These are phyloP conservation scores for Grapholita molesta DNA, from an alignment of 1,140 invertebrate species.

Conservation along the genomic window DNA sequence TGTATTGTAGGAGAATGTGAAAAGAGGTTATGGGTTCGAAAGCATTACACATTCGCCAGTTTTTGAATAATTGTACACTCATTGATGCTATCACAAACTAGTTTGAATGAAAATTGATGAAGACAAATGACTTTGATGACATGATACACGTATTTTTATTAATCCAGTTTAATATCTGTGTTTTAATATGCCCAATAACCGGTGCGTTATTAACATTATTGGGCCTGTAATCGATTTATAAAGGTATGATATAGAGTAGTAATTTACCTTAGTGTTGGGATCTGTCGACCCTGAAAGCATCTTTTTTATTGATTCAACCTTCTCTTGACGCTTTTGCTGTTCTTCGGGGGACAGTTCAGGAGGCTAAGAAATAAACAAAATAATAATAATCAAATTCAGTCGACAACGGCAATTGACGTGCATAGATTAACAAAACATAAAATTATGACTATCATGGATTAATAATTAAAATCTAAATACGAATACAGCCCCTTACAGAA, in stretches of 20 bases:
- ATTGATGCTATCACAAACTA: not conserved
- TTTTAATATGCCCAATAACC: not conserved
- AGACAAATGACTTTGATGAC: not conserved
- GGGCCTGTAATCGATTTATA: not conserved
- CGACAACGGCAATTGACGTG: too few species aligned
- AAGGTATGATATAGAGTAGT: not conserved
- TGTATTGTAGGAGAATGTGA: not conserved
- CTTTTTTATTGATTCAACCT: constrained; percentile 94
- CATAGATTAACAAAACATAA: too few species aligned
- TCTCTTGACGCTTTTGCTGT: constrained; percentile 87
- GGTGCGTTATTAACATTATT: not conserved
- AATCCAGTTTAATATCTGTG: not conserved
- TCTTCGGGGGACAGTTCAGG: constrained; percentile 90
- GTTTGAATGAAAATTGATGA: not conserved
- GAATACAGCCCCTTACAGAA: too few species aligned
- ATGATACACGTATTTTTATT: not conserved
- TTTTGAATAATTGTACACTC: not conserved
- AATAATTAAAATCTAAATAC: too few species aligned
- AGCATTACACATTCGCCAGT: not conserved
- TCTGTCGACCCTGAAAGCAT: constrained; percentile 87
- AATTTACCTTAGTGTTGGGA: constrained; percentile 65
- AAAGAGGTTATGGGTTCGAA: not conserved
- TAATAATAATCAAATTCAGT: constrained; percentile 14
- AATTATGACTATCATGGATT: too few species aligned
- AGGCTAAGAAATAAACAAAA: constrained; percentile 66